Percentiles rank a stretch among this genome's conserved stretches.
Conservation (phyloP, 2,113 vertebrate genomes). For the Trichomycterus rosablanca region DNA sequence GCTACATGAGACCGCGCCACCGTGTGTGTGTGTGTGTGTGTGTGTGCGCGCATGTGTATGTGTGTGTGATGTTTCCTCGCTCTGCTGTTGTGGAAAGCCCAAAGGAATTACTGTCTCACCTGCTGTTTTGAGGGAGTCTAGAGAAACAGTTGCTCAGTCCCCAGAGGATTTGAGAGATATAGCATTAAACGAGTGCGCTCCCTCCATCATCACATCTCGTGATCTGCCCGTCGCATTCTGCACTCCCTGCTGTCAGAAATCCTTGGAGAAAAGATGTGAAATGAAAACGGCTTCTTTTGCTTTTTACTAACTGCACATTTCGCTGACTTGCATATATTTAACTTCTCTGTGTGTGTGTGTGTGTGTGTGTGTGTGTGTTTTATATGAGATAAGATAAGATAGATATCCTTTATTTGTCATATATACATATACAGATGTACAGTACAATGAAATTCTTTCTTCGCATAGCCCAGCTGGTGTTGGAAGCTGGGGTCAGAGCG, state of each 20-base stretch:
- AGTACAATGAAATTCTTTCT: too few species aligned
- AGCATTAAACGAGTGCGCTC: constrained; percentile 48
- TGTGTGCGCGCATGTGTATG: constrained; percentile 6
- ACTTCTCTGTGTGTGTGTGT: not conserved
- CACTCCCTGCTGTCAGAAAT: constrained; percentile 26
- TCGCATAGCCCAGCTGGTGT: too few species aligned
- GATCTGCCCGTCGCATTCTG: constrained; percentile 35
- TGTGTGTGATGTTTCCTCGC: constrained; percentile 45
- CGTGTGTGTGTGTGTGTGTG: constrained; percentile 30
- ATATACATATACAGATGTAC: too few species aligned
- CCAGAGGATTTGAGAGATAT: constrained; percentile 43
- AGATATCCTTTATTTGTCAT: too few species aligned
- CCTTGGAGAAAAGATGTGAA: constrained; percentile 18
- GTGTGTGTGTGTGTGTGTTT: not conserved
- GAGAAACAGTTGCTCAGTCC: constrained; percentile 47
- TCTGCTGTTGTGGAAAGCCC: constrained; percentile 47
- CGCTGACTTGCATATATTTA: too few species aligned
- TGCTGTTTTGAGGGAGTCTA: constrained; percentile 42
- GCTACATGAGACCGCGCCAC: constrained; percentile 21
- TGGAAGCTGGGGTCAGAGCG: too few species aligned
- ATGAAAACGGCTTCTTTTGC: constrained; percentile 15
- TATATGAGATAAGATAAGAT: too few species aligned
- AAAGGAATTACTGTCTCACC: constrained; percentile 48
- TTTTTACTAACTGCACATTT: constrained; percentile 27
- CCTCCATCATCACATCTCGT: constrained; percentile 45